Percentiles rank a stretch among this genome's conserved stretches.
Conservation (phyloP, 1,140 invertebrate genomes). For the Cataglyphis hispanica region DNA sequence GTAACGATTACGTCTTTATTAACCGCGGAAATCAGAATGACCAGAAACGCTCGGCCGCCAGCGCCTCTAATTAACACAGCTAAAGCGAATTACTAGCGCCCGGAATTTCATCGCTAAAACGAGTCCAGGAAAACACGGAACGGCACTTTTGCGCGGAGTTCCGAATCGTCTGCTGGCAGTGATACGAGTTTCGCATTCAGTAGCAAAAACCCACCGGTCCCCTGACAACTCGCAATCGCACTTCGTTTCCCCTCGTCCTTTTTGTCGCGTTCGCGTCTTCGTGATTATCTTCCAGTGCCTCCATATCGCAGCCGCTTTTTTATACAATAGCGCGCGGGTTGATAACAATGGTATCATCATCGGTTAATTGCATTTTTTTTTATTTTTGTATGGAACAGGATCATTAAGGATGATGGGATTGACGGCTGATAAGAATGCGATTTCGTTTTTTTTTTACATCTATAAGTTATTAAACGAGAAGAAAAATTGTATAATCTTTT, state of each 20-base stretch:
- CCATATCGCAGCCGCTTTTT: constrained; percentile 31
- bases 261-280: constrained; percentile 23
- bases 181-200: constrained; percentile 18
- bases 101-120: constrained; percentile 72
- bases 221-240: constrained; percentile 39
- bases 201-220: constrained; percentile 23
- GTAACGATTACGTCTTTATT: constrained; percentile 65
- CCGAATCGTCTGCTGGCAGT: constrained; percentile 15
- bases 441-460: not conserved
- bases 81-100: constrained; percentile 73
- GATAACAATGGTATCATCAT: not conserved
- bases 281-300: constrained; percentile 28
- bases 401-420: not conserved
- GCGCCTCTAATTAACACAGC: constrained; percentile 63
- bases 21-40: constrained; percentile 64
- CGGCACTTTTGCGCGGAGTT: constrained; percentile 71
- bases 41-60: constrained; percentile 65
- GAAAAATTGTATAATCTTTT: not conserved
- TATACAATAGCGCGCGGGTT: not conserved
- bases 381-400: not conserved
- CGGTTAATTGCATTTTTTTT: constrained; percentile 34
- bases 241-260: constrained; percentile 6
- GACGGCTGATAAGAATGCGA: not conserved
- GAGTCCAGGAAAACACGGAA: constrained; percentile 75
- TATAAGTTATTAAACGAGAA: not conserved